A percentile compares a stretch with the other conserved stretches of the same genome.
These are phyloP conservation scores for Pogoniulus pusillus DNA, from an alignment of 2,797 vertebrate genomes.

Conservation along the genomic window DNA sequence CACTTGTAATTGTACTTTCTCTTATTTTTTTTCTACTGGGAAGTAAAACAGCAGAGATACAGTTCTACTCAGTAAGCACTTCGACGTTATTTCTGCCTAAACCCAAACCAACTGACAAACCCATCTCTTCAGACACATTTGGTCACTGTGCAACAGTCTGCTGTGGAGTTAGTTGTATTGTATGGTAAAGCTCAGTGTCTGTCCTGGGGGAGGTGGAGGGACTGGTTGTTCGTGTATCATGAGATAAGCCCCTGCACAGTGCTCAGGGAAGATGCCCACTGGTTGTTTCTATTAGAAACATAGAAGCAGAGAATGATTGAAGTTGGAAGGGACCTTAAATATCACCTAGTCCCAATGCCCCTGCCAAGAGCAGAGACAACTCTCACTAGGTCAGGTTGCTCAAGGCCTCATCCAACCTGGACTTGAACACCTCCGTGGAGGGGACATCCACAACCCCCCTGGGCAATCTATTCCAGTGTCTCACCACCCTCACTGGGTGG, in stretches of 20 bases:
- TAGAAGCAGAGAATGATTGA: too few relatives aligned
- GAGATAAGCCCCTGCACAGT: neutral
- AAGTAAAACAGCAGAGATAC: neutral
- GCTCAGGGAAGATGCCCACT: neutral
- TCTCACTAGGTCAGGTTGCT: too few relatives aligned
- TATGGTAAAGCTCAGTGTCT: neutral
- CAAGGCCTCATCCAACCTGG: too few relatives aligned
- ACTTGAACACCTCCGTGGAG: too few relatives aligned
- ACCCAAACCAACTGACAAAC: neutral
- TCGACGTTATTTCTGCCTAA: constrained; percentile 29
- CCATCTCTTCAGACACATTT: neutral
- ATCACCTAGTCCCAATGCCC: too few relatives aligned
- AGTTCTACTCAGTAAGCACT: constrained; percentile 23
- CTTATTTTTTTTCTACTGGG: neutral
- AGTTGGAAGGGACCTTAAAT: too few relatives aligned
- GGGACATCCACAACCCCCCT: too few relatives aligned
- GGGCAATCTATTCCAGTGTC: too few relatives aligned
- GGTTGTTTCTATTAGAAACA: neutral
- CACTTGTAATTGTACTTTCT: neutral
- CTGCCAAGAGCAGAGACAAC: too few relatives aligned
- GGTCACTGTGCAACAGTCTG: neutral
- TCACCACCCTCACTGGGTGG: too few relatives aligned
- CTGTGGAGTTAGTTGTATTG: neutral
- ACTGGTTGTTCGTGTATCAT: neutral
- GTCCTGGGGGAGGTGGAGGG: neutral